Percentiles rank a stretch among this genome's conserved stretches.
These are phyloP conservation scores for Paguma larvata DNA, from an alignment of 2,797 vertebrate genomes.

Conservation along the genomic window DNA sequence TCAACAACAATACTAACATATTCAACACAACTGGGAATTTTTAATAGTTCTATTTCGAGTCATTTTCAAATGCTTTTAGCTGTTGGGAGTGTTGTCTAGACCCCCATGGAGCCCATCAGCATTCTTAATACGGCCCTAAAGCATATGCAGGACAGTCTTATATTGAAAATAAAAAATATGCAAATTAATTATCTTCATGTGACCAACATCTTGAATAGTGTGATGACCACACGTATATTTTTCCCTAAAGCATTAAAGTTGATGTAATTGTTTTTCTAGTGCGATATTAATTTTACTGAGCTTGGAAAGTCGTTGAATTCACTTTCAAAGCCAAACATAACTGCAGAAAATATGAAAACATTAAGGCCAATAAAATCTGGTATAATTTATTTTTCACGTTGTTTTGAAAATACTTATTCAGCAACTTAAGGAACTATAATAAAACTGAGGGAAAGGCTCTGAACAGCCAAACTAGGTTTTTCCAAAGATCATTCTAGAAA, in stretches of 20 bases:
- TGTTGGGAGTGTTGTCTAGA: not conserved
- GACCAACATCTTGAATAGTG: not conserved
- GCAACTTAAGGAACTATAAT: not conserved
- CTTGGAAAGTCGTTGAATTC: not conserved
- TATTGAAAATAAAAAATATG: slow-evolving; percentile 1
- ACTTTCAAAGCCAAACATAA: slow-evolving; percentile 2
- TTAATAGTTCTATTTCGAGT: slow-evolving; percentile 5
- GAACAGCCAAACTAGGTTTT: not conserved
- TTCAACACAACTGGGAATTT: not conserved
- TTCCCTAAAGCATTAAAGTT: not conserved
- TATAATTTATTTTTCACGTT: not conserved
- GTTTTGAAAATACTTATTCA: slow-evolving; percentile 42
- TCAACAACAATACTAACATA: not conserved
- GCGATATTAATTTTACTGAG: slow-evolving; percentile 40
- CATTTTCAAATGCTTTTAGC: not conserved
- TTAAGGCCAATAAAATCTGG: not conserved
- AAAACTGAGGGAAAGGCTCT: not conserved
- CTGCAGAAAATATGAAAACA: slow-evolving; percentile 39
- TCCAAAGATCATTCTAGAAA: not conserved
- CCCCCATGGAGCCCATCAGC: not conserved
- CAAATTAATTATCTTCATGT: slow-evolving; percentile 2
- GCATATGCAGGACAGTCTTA: not conserved
- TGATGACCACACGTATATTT: not conserved
- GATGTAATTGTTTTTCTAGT: slow-evolving; percentile 27
- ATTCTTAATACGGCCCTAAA: not conserved